Base-by-base conservation (phyloP, 2,113 vertebrate genomes). In the Neofelis nebulosa region DNA sequence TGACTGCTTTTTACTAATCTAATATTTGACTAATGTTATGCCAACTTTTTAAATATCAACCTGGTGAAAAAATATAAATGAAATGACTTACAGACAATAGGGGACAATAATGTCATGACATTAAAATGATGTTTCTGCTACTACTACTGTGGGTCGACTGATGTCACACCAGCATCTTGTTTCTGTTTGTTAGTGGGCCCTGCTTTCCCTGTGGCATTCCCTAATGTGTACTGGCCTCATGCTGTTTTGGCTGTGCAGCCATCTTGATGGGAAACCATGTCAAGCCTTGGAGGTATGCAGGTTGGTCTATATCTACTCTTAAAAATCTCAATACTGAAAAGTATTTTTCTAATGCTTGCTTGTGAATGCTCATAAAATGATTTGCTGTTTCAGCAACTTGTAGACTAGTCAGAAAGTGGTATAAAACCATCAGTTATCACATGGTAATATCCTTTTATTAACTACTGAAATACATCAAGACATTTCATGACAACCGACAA, bases 361-460 rank as follows among this genome's bases (percentile, higher is more conserved):
- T 97, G 84, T 66, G 73, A 91, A 63, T 93, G 91, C 93, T 93
- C 19, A 2, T 93, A 91, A 97, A 98, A 89, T 86, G 85, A 97
- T 92, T 45, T 97, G 97, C 89, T 98, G 96, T 97, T 97, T 98
- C 94, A 97, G 96, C 96, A 96, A 91, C 93, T 97, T 95, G 48
- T 68, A 96, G 94, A 36, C 82, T 88, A 93, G 88, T 96, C 88
- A 91, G 91, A 80, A 45, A 57, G 48, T 96, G 85, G 41, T 87
- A 91, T 82, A 95, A 98, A 97, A 78, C 55, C 92, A 82, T 96
- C 84, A 89, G 92, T 93, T 97, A 93, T 96, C 94, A 96, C 85
- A 78, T 97, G 91, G 63, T 78, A 94, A 97, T 97, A 93, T 84
- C 94, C 89, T 96, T 97, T 89, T 94, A 94, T 96, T 98, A 97